Evolutionary conservation across 2,888 invertebrate genomes (phyloP).

Genomic region (Meiosimyza platycephala): DNA sequence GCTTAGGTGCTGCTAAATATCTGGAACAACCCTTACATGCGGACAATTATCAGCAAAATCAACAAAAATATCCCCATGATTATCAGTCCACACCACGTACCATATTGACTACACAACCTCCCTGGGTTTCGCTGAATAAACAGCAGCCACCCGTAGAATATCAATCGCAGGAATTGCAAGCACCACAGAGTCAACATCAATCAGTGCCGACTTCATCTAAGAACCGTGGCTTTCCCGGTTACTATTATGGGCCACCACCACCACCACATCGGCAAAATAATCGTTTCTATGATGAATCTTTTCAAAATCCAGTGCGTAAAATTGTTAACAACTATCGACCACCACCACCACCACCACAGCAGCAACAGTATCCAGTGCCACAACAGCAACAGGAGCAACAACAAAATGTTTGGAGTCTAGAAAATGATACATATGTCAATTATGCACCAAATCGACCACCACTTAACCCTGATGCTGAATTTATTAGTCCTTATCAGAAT

Average conservation of each 20-base stretch:
- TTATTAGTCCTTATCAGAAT: conserved; percentile 66
- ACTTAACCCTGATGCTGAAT: conserved; percentile 76
- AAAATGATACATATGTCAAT: conserved; percentile 76
- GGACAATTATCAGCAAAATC: conserved; percentile 20
- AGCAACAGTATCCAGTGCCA: conserved; percentile 40
- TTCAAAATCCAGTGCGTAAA: conserved; percentile 52
- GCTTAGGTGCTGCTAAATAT: conserved; percentile 48
- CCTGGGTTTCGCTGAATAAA: conserved; percentile 57
- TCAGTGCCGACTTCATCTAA: conserved; percentile 42
- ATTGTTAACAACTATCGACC: conserved; percentile 48
- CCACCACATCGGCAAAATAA: conserved; percentile 52
- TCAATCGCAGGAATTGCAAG: conserved; percentile 45
- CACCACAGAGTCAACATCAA: conserved; percentile 39
- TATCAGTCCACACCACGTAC: conserved; percentile 74
- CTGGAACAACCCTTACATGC: conserved; percentile 41
- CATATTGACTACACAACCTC: conserved; percentile 67
- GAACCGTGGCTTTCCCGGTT: conserved; percentile 56
- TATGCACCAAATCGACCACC: conserved; percentile 71
- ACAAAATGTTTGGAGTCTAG: conserved; percentile 67
- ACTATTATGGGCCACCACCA: conserved; percentile 52
- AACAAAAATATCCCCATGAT: conserved; percentile 51
- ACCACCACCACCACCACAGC: conserved; percentile 44
- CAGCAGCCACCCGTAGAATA: conserved; percentile 53
- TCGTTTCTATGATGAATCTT: conserved; percentile 55
- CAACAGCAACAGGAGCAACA: conserved; percentile 58